Evolutionary conservation across 92 coral and sea anemone species (phyloP), one percentile per base, ranked within the genome.

Genomic region (Zoanthus sociatus): DNA sequence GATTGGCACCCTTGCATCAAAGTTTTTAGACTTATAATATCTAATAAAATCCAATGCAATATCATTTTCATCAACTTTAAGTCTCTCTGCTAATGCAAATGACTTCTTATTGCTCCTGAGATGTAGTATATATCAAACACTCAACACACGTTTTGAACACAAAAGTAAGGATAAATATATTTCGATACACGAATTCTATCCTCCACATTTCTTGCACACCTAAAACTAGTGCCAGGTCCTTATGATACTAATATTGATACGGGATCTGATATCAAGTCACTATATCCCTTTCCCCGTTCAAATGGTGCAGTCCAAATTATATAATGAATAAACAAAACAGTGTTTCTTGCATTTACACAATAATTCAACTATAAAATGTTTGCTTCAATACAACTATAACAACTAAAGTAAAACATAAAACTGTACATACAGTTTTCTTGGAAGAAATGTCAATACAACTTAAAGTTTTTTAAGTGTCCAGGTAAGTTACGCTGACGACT

Each of bases 81-180:
- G 73, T 68, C 73, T 68, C 73, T 68, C 73, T 68, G 73, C 73
- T 68, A 68, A 42, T 68, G 73, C 73, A 68, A 68, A 68, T 68
- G 73, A 26, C 73, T 68, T 68, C 73, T 31, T 68, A 30, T 68
- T 68, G 73, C 45, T 16, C 73, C 73, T 68, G 73, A 68, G 73
- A 46, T 32, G 26, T 68, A 68, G 42, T 68, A 68, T 68, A 68
- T 68, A 68, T 68, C 73, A 68, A 68, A 68, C 10, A 68, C 45
- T 68, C 73, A 20, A 68, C 73, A 18, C 73, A 68, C 73, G 73
- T 68, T 26, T 68, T 68, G 73, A 68, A 20, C 73, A 68, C 73
- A 66, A 18, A 68, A 68, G 42, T 68, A 68, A 68, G 42, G 73
- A 68, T 68, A 68, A 18, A 68, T 68, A 68, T 68, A 68, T 68